Percentiles rank a stretch among this genome's conserved stretches.
These are phyloP conservation scores for Hylia prasina DNA, from an alignment of 2,113 vertebrate genomes.

Conservation along the genomic window DNA sequence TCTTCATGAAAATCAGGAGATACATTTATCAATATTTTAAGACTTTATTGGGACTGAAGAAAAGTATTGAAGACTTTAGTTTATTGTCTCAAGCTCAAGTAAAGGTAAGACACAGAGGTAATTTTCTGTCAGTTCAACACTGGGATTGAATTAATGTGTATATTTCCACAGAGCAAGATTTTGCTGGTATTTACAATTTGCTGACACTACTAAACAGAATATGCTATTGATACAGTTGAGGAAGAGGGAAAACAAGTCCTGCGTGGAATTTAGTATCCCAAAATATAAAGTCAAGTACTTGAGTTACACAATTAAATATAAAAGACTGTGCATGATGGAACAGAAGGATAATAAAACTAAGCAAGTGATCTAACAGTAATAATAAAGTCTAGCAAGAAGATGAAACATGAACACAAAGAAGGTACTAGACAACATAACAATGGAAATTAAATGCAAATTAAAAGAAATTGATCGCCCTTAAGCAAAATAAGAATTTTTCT, in stretches of 20 bases:
- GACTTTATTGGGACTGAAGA: not conserved
- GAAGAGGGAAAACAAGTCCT: not conserved
- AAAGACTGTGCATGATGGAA: not conserved
- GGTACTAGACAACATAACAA: not conserved
- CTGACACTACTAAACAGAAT: not conserved
- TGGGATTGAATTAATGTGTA: not conserved
- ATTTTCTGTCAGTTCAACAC: not conserved
- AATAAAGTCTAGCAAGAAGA: not conserved
- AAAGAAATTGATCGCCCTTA: not conserved
- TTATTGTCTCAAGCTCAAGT: not conserved
- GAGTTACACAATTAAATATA: not conserved
- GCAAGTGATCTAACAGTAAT: not conserved
- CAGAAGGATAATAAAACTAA: constrained; percentile 11
- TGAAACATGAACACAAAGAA: not conserved
- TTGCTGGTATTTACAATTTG: not conserved
- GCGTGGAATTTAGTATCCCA: not conserved
- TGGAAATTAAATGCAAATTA: not conserved
- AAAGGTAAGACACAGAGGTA: not conserved
- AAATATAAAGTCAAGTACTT: not conserved
- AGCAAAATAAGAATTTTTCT: not conserved
- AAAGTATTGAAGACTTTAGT: not conserved
- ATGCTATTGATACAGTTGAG: not conserved
- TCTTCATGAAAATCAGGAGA: not conserved
- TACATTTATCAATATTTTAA: not conserved
- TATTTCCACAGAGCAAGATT: not conserved